phyloP scores from a whole-genome alignment of 1,140 invertebrate species.

The Patella vulgata region DNA sequence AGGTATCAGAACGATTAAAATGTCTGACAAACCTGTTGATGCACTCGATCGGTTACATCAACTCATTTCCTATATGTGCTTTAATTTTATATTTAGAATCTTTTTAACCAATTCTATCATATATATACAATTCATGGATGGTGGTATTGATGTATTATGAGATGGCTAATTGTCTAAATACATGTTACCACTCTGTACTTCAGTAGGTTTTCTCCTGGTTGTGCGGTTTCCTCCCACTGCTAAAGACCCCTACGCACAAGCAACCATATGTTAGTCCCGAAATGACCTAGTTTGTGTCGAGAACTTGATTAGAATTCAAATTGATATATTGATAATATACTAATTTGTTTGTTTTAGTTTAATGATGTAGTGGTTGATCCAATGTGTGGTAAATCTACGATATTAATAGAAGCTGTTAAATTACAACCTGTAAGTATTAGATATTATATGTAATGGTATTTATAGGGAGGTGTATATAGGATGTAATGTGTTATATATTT shows the following conservation, averaged over 20 bases:
- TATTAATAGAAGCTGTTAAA: conserved; percentile 35
- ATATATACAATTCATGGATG: not conserved
- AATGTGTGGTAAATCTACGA: conserved; percentile 46
- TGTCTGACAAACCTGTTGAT: no score
- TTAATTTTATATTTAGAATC: not conserved
- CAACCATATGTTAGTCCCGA: no score
- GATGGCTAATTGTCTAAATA: not conserved
- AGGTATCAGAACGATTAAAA: no score
- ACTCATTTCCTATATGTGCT: no score
- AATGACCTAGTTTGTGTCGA: not conserved
- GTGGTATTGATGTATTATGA: not conserved
- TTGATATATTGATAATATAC: not conserved
- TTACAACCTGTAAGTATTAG: conserved; percentile 14
- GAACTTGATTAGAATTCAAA: not conserved
- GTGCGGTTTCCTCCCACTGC: no score
- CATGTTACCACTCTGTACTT: not conserved
- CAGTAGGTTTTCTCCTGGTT: not conserved
- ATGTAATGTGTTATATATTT: not conserved
- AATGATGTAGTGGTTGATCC: conserved; percentile 44
- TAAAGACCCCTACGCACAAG: no score
- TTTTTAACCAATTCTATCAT: no score
- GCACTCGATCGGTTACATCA: no score
- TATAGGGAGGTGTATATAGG: conserved; percentile 3
- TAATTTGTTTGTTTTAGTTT: conserved; percentile 15
- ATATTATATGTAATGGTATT: not conserved